Percentiles rank a stretch among this genome's conserved stretches.
Evolutionary conservation across 1,140 invertebrate species (phyloP).

Genomic region (Lepidurus apus): DNA sequence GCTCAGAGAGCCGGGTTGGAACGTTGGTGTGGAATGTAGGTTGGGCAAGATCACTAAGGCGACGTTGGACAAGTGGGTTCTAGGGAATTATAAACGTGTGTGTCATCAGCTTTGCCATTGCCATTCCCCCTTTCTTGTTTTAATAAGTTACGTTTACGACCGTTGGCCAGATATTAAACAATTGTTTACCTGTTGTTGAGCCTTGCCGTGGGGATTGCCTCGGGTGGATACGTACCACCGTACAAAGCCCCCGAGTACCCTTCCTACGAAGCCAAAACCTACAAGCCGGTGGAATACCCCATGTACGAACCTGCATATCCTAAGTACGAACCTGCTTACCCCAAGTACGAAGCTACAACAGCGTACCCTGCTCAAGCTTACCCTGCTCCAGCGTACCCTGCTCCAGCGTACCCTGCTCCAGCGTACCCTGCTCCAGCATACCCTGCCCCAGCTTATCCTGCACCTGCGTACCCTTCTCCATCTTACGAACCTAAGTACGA

Average conservation of each 20-base stretch:
- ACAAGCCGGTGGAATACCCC: not conserved
- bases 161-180: too few relatives aligned
- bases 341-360: not conserved
- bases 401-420: not conserved
- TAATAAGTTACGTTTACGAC: too few relatives aligned
- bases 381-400: not conserved
- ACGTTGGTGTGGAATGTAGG: not conserved
- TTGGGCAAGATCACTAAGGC: slow-evolving; percentile 5
- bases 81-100: not conserved
- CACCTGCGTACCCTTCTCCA: not conserved
- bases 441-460: not conserved
- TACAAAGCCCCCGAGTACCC: not conserved
- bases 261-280: not conserved
- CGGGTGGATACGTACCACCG: not conserved
- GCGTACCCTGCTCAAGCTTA: not conserved
- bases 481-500: not conserved
- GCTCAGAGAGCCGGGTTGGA: not conserved
- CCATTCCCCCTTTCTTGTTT: not conserved
- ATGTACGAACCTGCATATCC: not conserved
- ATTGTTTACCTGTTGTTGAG: not conserved
- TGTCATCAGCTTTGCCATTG: not conserved
- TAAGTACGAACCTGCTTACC: not conserved
- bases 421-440: not conserved
- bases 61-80: not conserved
- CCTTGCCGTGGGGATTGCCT: not conserved